Evolutionary conservation across 2,797 vertebrate species (phyloP), one percentile per base, ranked within the genome.

Genomic region (Bovichtus variegatus): DNA sequence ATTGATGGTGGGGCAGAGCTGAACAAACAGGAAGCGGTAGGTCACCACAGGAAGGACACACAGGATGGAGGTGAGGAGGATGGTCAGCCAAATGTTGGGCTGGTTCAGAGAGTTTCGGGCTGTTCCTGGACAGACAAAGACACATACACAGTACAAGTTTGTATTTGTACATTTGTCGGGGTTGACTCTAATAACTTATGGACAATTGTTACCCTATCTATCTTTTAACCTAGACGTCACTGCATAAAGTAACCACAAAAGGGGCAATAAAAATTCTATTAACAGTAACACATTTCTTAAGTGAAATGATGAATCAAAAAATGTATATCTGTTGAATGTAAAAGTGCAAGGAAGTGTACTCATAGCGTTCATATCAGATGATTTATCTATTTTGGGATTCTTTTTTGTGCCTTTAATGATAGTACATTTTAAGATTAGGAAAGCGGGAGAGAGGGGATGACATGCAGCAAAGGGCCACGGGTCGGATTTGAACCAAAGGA

Each of bases 41-140:
- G 92, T 94, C 5, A 97, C 60, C 18, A 96, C 93, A 0, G 98
- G 98, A 63, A 98, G 90, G 63, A 97, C 78, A 10, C 98, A 99
- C 80, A 99, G 94, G 31, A 91, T 74, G 16, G 96, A 89, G 58
- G 96, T 96, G 84, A 99, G 96, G 74, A 96, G 54, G 80, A 99
- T 91, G 0, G 95, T 95, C 67, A 99, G 93, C 97, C 97, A 99
- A 21, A 97, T 81, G 0, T 87, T 96, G 0, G 95, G 95, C 78
- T 97, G 96, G 81, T 86, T 95, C 71, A 99, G 92, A 19, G 95
- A 93, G 89, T 97, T 98, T 57, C 96, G 93, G 38, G 95, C 96
- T 0, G 97, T 94, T 86, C 98, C 98, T 99, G 91, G 6, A 86
- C 5, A 71, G 31, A 83, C 9, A 75, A 18, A 82, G 69, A 64